Conservation (phyloP, 2,888 invertebrate genomes). For the Syrista parreyssii region DNA sequence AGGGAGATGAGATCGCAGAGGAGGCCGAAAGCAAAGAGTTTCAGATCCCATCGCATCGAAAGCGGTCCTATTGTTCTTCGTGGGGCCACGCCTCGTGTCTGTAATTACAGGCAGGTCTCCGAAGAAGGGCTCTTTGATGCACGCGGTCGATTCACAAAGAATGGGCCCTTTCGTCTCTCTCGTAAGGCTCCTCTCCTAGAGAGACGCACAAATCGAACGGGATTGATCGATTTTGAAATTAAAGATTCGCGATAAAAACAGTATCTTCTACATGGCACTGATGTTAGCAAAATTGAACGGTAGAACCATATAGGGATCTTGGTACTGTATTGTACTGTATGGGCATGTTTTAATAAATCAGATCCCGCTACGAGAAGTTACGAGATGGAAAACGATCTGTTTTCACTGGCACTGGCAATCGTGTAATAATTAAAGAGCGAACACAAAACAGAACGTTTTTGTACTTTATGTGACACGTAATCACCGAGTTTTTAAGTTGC, state of each 20-base stretch:
- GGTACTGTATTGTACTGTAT: neutral
- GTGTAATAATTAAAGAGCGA: slow-evolving; percentile 37
- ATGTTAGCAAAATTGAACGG: neutral
- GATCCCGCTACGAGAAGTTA: slow-evolving; percentile 15
- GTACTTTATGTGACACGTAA: slow-evolving; percentile 61
- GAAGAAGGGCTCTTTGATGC: slow-evolving; percentile 61
- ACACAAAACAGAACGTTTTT: slow-evolving; percentile 46
- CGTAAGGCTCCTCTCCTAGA: neutral
- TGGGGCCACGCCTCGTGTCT: slow-evolving; percentile 63
- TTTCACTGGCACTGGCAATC: slow-evolving; percentile 19
- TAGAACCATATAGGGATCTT: neutral
- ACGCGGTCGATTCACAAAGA: slow-evolving; percentile 41
- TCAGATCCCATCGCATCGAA: slow-evolving; percentile 26
- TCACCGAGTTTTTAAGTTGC: slow-evolving; percentile 38
- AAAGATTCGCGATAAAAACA: slow-evolving; percentile 44
- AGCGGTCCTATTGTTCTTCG: slow-evolving; percentile 65
- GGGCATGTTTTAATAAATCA: neutral
- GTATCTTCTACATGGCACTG: neutral
- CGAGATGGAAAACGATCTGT: slow-evolving; percentile 25
- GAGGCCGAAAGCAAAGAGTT: slow-evolving; percentile 23
- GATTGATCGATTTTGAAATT: slow-evolving; percentile 30
- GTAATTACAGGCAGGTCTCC: slow-evolving; percentile 64
- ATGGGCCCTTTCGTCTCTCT: neutral
- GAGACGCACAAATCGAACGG: slow-evolving; percentile 2
- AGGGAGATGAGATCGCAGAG: slow-evolving; percentile 57